Evolutionary conservation across 2,113 vertebrate species (phyloP).

Genomic region (Xiphophorus couchianus): DNA sequence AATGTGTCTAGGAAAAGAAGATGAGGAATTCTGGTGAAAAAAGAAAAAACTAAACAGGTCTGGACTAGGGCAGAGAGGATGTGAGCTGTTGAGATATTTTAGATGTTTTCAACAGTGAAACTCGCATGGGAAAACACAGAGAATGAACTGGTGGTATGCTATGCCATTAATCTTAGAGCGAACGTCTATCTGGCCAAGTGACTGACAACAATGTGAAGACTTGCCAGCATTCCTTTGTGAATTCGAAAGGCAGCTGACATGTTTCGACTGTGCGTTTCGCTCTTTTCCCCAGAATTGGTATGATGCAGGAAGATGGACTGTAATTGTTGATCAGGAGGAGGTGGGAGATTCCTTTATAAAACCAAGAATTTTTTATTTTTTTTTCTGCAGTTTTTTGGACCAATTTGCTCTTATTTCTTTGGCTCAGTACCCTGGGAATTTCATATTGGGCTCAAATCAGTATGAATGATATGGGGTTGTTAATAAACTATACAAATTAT

Average conservation of each 20-base stretch:
- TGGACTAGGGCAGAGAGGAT: constrained; percentile 63
- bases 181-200: constrained; percentile 63
- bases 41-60: constrained; percentile 40
- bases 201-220: constrained; percentile 68
- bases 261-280: constrained; percentile 60
- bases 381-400: constrained; percentile 18
- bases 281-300: constrained; percentile 56
- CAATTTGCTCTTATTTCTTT: constrained; percentile 5
- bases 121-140: constrained; percentile 69
- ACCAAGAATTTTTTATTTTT: constrained; percentile 44
- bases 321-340: constrained; percentile 46
- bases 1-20: constrained; percentile 33
- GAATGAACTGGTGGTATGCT: constrained; percentile 66
- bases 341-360: constrained; percentile 59
- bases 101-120: constrained; percentile 53
- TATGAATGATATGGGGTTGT: constrained; percentile 44
- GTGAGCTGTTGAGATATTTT: constrained; percentile 54
- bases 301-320: constrained; percentile 52
- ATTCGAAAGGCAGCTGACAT: constrained; percentile 74
- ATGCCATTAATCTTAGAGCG: constrained; percentile 73
- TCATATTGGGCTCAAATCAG: constrained; percentile 7
- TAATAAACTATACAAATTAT: constrained; percentile 48
- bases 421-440: constrained; percentile 34
- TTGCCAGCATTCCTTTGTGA: constrained; percentile 75
- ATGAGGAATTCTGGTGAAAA: not conserved